Percentiles rank a stretch among this genome's conserved stretches.
Evolutionary conservation across 2,888 invertebrate species (phyloP).

Genomic region (Beris chalybata): DNA sequence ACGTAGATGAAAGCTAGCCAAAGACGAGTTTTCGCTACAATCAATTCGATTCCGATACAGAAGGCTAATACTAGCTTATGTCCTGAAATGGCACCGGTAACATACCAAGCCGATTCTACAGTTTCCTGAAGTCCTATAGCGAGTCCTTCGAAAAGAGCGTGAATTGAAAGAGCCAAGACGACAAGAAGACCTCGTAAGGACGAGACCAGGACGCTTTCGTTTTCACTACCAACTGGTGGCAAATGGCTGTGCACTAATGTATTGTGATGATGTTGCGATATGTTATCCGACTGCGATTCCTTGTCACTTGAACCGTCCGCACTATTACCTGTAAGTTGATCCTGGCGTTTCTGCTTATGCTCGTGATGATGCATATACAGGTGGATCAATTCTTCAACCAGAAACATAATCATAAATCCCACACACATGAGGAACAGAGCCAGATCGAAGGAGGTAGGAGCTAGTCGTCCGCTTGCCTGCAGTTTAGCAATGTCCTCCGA

Average conservation of each 20-base stretch:
- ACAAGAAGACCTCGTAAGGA: slow-evolving; percentile 68
- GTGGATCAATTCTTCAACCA: slow-evolving; percentile 74
- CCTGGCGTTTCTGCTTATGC: slow-evolving; percentile 18
- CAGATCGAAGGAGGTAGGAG: slow-evolving; percentile 62
- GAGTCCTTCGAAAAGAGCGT: slow-evolving; percentile 78
- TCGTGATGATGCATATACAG: slow-evolving; percentile 61
- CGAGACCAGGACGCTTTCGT: slow-evolving; percentile 49
- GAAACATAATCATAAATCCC: slow-evolving; percentile 71
- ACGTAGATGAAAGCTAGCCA: slow-evolving; percentile 65
- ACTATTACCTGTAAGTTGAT: slow-evolving; percentile 32
- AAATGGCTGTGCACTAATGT: slow-evolving; percentile 13
- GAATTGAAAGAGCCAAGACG: slow-evolving; percentile 76
- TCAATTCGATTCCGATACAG: slow-evolving; percentile 77
- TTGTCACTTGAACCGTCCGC: neutral
- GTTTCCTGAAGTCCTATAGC: slow-evolving; percentile 74
- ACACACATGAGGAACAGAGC: slow-evolving; percentile 69
- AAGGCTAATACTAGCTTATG: slow-evolving; percentile 82
- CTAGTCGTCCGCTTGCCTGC: slow-evolving; percentile 53
- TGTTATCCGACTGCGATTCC: neutral
- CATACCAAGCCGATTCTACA: slow-evolving; percentile 64
- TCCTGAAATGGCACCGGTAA: slow-evolving; percentile 75
- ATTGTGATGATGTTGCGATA: neutral
- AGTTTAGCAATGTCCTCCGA: slow-evolving; percentile 63
- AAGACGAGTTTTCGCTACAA: slow-evolving; percentile 65
- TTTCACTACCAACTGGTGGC: slow-evolving; percentile 37